A percentile compares a stretch with the other conserved stretches of the same genome.
Conservation (phyloP, 2,113 vertebrate species). For the Fulica atra region DNA sequence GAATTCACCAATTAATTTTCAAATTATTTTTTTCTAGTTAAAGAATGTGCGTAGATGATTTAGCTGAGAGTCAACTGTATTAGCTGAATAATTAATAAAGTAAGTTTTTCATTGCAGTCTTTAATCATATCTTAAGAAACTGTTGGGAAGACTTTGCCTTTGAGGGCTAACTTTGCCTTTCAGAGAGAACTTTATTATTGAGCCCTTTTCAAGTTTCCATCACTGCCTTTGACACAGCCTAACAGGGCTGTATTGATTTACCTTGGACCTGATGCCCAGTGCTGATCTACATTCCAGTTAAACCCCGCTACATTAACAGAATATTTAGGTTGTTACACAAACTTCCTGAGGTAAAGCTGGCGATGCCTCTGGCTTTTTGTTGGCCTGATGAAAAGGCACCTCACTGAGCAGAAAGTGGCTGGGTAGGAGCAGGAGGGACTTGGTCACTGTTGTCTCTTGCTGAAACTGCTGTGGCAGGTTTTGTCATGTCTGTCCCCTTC, state of each 20-base stretch:
- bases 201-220: background rate
- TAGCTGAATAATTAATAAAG: background rate
- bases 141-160: background rate
- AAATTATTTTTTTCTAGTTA: background rate
- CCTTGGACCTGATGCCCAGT: background rate
- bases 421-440: fast-evolving
- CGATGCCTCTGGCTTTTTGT: background rate
- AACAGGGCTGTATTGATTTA: background rate
- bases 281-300: background rate
- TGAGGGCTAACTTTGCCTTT: background rate
- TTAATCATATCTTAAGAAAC: background rate
- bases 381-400: background rate
- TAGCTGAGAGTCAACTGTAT: background rate
- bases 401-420: fast-evolving
- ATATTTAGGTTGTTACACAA: background rate
- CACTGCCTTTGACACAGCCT: background rate
- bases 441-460: fast-evolving
- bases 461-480: background rate
- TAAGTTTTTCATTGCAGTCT: background rate
- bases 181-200: background rate
- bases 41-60: background rate
- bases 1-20: background rate
- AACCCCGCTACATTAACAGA: background rate
- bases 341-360: background rate
- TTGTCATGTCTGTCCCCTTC: background rate